Conservation (phyloP, 2,888 invertebrate genomes). For the Rhynchonema sp. region DNA sequence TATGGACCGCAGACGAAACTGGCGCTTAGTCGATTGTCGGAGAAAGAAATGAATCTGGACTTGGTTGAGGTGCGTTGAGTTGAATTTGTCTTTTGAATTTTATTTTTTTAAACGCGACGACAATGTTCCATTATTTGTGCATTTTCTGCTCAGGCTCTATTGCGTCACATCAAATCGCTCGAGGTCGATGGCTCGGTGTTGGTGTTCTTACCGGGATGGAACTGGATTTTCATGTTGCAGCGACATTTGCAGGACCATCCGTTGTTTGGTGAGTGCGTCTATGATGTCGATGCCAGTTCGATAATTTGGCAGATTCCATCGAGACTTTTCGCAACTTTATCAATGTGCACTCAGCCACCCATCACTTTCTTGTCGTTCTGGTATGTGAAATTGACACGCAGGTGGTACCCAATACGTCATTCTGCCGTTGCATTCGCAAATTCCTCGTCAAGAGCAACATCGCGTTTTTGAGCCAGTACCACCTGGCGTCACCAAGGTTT, state of each 20-base stretch:
- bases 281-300: no score
- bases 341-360: no score
- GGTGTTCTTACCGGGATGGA: slow-evolving; percentile 90
- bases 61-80: slow-evolving; percentile 50
- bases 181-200: slow-evolving; percentile 63
- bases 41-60: slow-evolving; percentile 80
- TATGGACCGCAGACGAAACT: slow-evolving; percentile 23
- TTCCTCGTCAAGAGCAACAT: slow-evolving; percentile 78
- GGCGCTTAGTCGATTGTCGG: slow-evolving; percentile 55
- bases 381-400: neutral
- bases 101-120: neutral
- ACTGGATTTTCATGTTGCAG: slow-evolving; percentile 75
- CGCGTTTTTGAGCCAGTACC: slow-evolving; percentile 74
- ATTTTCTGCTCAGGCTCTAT: slow-evolving; percentile 37
- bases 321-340: no score
- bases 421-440: slow-evolving; percentile 86
- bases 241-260: slow-evolving; percentile 57
- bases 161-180: slow-evolving; percentile 33
- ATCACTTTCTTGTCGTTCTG: neutral
- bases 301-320: no score
- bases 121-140: neutral
- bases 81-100: neutral
- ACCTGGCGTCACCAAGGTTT: slow-evolving; percentile 58
- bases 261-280: slow-evolving; percentile 42
- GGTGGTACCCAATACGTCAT: slow-evolving; percentile 45